Percentiles rank a stretch among this genome's conserved stretches.
Evolutionary conservation across 1,140 invertebrate genomes (phyloP).

Genomic region (Anthonomus grandis): DNA sequence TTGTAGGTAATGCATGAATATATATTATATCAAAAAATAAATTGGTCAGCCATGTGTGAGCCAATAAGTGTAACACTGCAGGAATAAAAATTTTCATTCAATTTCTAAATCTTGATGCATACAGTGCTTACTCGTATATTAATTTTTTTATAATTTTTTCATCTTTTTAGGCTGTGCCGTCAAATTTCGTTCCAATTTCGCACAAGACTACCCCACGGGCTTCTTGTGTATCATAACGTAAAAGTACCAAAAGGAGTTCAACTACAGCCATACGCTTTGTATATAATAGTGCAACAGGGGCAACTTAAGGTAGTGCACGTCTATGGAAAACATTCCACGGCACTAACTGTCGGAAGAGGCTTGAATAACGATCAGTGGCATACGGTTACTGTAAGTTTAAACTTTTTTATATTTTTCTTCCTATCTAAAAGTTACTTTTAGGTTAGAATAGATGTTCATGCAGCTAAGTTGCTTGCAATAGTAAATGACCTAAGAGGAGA

Average conservation of each 20-base stretch:
- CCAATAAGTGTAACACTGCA: too few relatives aligned
- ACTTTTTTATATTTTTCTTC: neutral
- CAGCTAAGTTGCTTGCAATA: slow-evolving; percentile 73
- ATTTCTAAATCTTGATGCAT: too few relatives aligned
- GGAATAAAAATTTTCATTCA: too few relatives aligned
- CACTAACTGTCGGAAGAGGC: slow-evolving; percentile 80
- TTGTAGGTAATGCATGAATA: too few relatives aligned
- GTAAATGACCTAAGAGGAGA: slow-evolving; percentile 79
- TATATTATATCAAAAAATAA: too few relatives aligned
- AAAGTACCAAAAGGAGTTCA: slow-evolving; percentile 74
- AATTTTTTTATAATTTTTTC: neutral
- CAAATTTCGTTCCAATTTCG: slow-evolving; percentile 86
- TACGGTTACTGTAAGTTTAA: slow-evolving; percentile 63
- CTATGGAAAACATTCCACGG: slow-evolving; percentile 80
- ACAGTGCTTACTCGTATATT: neutral
- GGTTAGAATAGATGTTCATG: slow-evolving; percentile 79
- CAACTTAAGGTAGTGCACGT: slow-evolving; percentile 87
- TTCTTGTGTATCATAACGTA: slow-evolving; percentile 85
- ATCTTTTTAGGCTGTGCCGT: slow-evolving; percentile 69
- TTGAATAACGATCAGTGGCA: slow-evolving; percentile 89
- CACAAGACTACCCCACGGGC: slow-evolving; percentile 78
- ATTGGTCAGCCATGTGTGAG: too few relatives aligned
- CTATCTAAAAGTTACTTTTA: slow-evolving; percentile 24
- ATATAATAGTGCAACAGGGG: slow-evolving; percentile 85
- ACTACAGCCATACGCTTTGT: slow-evolving; percentile 75